Evolutionary conservation across 2,113 vertebrate species (phyloP), one percentile per base, ranked within the genome.

Genomic region (Catharus bicknelli): DNA sequence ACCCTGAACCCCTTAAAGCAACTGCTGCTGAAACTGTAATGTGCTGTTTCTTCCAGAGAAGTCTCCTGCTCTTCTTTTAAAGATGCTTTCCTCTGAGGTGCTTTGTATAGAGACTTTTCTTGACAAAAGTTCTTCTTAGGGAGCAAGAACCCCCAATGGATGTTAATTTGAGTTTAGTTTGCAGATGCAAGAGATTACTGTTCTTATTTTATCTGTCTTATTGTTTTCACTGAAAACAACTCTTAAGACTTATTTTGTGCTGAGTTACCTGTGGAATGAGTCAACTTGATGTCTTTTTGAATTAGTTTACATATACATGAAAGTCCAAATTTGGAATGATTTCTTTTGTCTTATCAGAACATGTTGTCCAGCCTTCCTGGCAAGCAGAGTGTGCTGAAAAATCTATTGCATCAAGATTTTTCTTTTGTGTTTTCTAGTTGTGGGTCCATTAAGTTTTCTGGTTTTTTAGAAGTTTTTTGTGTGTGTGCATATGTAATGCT

Each of bases 161-260:
- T 91, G 68, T 84, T 96, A 97, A 97, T 94, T 96, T 93, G 90
- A 95, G 91, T 94, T 96, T 88, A 82, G 62, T 90, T 90, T 94
- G 57, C 93, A 96, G 83, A 94, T 94, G 80, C 51, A 77, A 70
- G 74, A 93, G 51, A 83, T 88, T 85, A 45, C 51, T 93, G 70
- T 94, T 96, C 87, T 94, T 94, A 62, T 93, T 96, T 90, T 68
- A 94, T 93, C 87, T 86, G 2, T 93, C 72, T 90, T 75, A 53
- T 82, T 94, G 77, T 87, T 95, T 97, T 96, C 75, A 84, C 48
- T 77, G 64, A 82, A 85, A 95, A 90, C 90, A 93, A 72, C 70
- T 88, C 88, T 74, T 88, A 79, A 72, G 64, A 61, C 90, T 89
- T 95, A 66, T 21, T 91, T 94, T 74, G 64, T 58, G 40, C 88